Evolutionary conservation across 2,888 invertebrate genomes (phyloP), one percentile per base, ranked within the genome.

Genomic region (Bursaphelenchus okinawaensis): DNA sequence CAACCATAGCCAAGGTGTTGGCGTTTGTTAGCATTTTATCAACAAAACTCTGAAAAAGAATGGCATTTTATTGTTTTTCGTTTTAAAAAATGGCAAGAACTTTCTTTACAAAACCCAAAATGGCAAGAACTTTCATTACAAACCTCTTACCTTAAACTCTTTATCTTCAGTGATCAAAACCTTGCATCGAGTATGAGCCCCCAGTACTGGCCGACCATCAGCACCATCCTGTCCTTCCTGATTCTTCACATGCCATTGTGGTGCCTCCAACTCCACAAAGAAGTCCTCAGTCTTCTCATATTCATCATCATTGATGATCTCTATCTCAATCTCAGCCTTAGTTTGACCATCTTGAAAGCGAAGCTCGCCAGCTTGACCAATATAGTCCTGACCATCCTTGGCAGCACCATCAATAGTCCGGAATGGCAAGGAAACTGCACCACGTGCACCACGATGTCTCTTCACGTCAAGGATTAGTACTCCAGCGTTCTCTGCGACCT

Each of bases 291-390:
- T 92, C 84, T 55, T 55, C 31, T 62, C 62, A 24, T 40, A 63
- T 52, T 93, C 92, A 85, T 95, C 95, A 83, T 94, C 93, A 86
- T 96, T 95, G 74, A 91, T 88, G 70, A 96, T 92, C 76, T 89
- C 89, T 70, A 96, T 86, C 57, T 88, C 87, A 81, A 96, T 62
- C 61, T 91, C 92, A 92, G 85, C 96, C 68, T 93, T 93, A 83
- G 91, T 91, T 87, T 95, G 92, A 87, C 98, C 95, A 87, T 98
- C 93, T 83, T 92, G 92, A 86, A 98, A 98, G 75, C 90, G 85
- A 70, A 98, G 85, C 80, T 90, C 89, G 66, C 93, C 93, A 63
- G 87, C 86, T 22, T 87, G 86, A 59, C 88, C 87, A 80, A 90
- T 89, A 86, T 89, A 98, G 86, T 98, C 95, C 81, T 89, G 89